Base-by-base conservation (phyloP, 1,140 invertebrate genomes). In the Oreohelix idahoensis region DNA sequence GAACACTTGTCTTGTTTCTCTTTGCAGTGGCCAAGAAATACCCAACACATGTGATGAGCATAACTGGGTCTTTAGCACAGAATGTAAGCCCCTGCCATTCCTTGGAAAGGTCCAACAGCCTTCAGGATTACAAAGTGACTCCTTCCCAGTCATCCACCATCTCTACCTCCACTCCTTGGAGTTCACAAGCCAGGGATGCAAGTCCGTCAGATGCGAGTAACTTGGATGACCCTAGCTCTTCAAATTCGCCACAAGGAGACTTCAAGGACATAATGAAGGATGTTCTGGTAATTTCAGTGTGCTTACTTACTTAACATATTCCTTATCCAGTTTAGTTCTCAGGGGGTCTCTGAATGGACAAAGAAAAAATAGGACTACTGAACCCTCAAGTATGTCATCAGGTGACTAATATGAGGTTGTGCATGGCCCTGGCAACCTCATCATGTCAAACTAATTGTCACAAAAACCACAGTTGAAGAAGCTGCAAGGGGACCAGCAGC, bases 11-110 rank as follows among this genome's bases (percentile, higher is more conserved):
- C 8, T 17, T 49, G 17, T 49, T 58, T 66, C 26, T 36, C 5
- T 35, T 71, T 51, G 15, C 79, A 71, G 79, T 71, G 38, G 0
- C 35, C 26, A 81, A 81, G 69, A 81, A 70, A 81, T 81, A 36
- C n/a, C 79, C 79, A 13, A 71, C 79, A 32, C 63, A 81, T 71
- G 79, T 81, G 13, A 70, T 71, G 63, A 81, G 79, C 36, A 70
- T 81, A 66, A 38, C 63, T 17, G 39, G 26, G 0, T 63, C 77
- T 4, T 70, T 66, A 29, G 2, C 79, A 29, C 63, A 81, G 29
- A 45, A 35, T 49, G 23, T 81, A 0, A 81, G 79, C 26, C 66
- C 79, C 11, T 32, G 38, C 38, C 63, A 81, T 32, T 81, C 79
- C 39, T 8, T 76, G 11, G 74, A 76, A 70, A 17, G 32, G 36